These are phyloP conservation scores for Apis cerana DNA, from an alignment of 1,140 invertebrate species.

Conservation along the genomic window DNA sequence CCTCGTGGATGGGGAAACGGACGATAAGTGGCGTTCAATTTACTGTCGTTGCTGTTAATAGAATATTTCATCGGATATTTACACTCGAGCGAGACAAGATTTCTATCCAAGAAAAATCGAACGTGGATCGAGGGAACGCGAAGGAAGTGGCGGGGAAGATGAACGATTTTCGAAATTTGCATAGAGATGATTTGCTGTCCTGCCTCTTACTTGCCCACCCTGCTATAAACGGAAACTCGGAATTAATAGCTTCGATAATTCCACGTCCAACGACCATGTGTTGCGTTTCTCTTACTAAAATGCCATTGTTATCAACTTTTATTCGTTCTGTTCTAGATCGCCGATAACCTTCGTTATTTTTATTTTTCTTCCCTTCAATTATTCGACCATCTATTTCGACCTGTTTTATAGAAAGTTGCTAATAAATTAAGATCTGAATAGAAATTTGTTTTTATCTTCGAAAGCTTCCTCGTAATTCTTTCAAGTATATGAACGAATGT, in stretches of 20 bases:
- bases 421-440: too few relatives aligned
- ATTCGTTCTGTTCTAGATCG: background rate
- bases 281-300: background rate
- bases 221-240: slow-evolving; percentile 19
- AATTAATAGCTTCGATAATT: slow-evolving; percentile 37
- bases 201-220: background rate
- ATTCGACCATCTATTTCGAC: too few relatives aligned
- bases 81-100: background rate
- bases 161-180: slow-evolving; percentile 34
- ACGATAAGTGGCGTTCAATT: background rate
- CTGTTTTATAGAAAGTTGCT: too few relatives aligned
- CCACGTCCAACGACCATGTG: background rate
- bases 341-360: too few relatives aligned
- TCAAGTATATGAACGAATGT: too few relatives aligned
- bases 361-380: too few relatives aligned
- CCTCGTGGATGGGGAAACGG: background rate
- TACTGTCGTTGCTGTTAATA: slow-evolving; percentile 7
- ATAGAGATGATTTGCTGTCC: slow-evolving; percentile 32
- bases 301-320: background rate
- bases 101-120: slow-evolving; percentile 5
- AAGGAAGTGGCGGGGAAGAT: background rate
- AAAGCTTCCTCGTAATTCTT: too few relatives aligned
- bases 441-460: too few relatives aligned
- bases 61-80: slow-evolving; percentile 33
- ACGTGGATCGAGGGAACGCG: too few relatives aligned